phyloP scores from a whole-genome alignment of 92 coral and sea anemone species.

The Actinostola sp. region DNA sequence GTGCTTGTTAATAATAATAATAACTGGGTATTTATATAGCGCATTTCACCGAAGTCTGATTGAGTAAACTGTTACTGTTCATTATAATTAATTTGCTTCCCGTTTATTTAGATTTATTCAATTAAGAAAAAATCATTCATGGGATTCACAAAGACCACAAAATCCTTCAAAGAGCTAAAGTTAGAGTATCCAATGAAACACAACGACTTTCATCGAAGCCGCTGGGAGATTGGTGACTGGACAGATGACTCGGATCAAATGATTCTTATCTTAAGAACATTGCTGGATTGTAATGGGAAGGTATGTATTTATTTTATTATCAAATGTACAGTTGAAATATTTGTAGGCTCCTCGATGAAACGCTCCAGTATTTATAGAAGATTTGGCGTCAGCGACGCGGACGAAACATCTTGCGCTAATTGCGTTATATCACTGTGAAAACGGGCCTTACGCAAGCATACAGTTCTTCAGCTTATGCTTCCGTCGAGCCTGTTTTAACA shows the following conservation, averaged over 20 bases:
- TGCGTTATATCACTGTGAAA: no score
- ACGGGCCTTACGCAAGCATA: no score
- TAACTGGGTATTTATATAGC: no score
- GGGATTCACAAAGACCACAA: not conserved
- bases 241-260: conserved; percentile 98
- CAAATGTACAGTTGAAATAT: not conserved
- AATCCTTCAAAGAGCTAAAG: not conserved
- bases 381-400: no score
- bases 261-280: conserved; percentile 79
- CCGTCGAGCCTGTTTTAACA: no score
- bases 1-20: no score
- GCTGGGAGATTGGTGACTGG: conserved; percentile 92
- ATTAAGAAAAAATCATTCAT: not conserved
- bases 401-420: no score
- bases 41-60: no score
- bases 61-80: not conserved
- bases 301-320: conserved; percentile 17
- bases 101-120: conserved; percentile 12
- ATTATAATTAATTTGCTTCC: not conserved
- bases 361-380: no score
- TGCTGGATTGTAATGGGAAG: conserved; percentile 76
- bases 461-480: no score
- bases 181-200: conserved; percentile 74
- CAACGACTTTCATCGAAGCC: conserved; percentile 75
- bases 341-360: no score